Base-by-base conservation (phyloP, 2,797 vertebrate genomes). In the Lutra lutra region DNA sequence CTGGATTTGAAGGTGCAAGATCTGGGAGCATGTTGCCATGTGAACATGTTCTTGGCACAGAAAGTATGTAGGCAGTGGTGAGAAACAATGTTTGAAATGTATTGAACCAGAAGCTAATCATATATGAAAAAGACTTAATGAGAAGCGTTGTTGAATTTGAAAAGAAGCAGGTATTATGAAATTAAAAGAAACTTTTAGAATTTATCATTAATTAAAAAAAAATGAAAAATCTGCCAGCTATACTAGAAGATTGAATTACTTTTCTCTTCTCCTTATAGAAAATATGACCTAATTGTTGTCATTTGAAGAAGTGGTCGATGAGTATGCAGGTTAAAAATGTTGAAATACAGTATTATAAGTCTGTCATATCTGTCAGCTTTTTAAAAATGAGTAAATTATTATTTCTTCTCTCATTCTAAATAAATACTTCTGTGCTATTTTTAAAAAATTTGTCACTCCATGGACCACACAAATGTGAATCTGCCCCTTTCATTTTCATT, bases 391-490 rank as follows among this genome's bases (percentile, higher is more conserved):
- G 15, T 7, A 91, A 56, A 43, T 92, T 5, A 5, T 88, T 75
- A 46, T 93, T 88, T 66, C 9, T 92, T 92, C 75, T 96, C 13
- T 96, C 21, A 56, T 88, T 93, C 12, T 25, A 88, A 86, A 68
- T 92, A 84, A 84, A 91, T 56, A 89, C 12, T 90, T 86, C 73
- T 86, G 40, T 89, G 40, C 17, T 13, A 60, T 48, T 85, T 88
- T 3, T 7, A 20, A 82, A 51, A 60, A 27, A 48, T 14, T 4
- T 77, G 3, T n/a, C 66, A 77, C 8, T 70, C 60, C 10, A 25
- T 14, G 4, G 73, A 35, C 7, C 21, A 83, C 5, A n/a, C 5
- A 32, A 85, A 80, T 0, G 1, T 54, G 48, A 18, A 3, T 73
- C 40, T 95, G n/a, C 3, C 21, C 27, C 7, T 58, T 29, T 23